Conservation (phyloP, 2,888 invertebrate species). For the Hoplodrina ambigua region DNA sequence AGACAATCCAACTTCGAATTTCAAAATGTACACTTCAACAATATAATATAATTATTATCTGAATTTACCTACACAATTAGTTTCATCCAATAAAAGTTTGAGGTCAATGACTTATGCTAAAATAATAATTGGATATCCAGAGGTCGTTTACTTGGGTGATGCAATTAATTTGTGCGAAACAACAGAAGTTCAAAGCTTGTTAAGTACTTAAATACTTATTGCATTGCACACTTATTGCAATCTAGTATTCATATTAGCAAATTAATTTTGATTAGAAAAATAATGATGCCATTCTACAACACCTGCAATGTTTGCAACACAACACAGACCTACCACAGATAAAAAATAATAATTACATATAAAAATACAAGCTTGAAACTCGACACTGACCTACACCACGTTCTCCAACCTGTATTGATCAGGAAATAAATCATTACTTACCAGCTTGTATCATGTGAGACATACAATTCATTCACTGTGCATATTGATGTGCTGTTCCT, state of each 20-base stretch:
- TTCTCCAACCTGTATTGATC: conserved; percentile 4
- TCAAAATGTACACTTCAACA: conserved; percentile 13
- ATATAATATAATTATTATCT: background rate
- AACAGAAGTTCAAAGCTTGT: conserved; percentile 18
- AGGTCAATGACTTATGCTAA: conserved; percentile 57
- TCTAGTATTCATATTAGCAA: background rate
- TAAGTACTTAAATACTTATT: background rate
- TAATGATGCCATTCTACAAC: background rate
- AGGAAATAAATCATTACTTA: conserved; percentile 30
- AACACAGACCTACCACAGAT: no score
- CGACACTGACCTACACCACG: conserved; percentile 27
- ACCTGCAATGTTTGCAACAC: background rate
- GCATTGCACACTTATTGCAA: background rate
- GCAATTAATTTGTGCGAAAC: conserved; percentile 32
- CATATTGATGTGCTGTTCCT: conserved; percentile 28
- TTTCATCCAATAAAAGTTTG: conserved; percentile 31
- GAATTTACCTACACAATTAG: conserved; percentile 26
- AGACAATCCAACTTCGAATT: conserved; percentile 4
- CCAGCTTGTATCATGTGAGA: background rate
- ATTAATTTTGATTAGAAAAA: background rate
- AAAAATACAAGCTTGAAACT: conserved; percentile 16
- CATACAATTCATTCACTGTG: conserved; percentile 16
- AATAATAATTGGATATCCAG: conserved; percentile 43
- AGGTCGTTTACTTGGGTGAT: conserved; percentile 41
- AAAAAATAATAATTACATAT: background rate